Conservation (phyloP, 2,797 vertebrate species). For the Pseudomugil gertrudae region DNA sequence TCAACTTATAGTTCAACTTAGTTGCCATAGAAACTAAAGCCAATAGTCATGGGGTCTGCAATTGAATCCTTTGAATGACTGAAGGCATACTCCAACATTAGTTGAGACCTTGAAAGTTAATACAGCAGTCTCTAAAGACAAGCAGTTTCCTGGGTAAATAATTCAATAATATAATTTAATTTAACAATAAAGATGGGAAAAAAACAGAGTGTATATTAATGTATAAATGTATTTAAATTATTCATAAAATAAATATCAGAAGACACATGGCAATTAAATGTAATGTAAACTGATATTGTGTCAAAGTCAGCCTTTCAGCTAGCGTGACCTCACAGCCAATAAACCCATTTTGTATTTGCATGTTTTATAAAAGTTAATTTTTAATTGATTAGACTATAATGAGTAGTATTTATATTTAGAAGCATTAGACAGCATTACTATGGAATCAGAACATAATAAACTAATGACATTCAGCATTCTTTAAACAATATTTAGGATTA, state of each 20-base stretch:
- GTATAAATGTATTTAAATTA: neutral
- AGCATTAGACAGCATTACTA: neutral
- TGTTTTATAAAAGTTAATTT: neutral
- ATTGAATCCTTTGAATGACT: constrained; percentile 75
- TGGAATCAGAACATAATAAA: neutral
- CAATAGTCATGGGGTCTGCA: constrained; percentile 75
- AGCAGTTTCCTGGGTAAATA: constrained; percentile 6
- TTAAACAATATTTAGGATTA: no score
- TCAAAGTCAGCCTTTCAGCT: neutral
- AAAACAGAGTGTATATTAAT: neutral
- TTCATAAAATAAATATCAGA: neutral
- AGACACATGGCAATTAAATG: neutral
- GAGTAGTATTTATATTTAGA: neutral
- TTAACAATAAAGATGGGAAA: neutral
- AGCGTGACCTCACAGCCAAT: no score
- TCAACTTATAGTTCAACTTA: constrained; percentile 77
- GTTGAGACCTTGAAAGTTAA: constrained; percentile 62
- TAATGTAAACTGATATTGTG: neutral
- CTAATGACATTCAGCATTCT: no score
- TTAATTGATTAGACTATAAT: neutral
- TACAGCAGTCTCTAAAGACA: constrained; percentile 38
- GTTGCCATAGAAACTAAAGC: constrained; percentile 86
- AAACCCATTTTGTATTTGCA: no score
- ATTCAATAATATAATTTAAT: neutral
- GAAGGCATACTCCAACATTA: constrained; percentile 57